These are phyloP conservation scores for Huso huso DNA, from an alignment of 2,797 vertebrate species.

Conservation along the genomic window DNA sequence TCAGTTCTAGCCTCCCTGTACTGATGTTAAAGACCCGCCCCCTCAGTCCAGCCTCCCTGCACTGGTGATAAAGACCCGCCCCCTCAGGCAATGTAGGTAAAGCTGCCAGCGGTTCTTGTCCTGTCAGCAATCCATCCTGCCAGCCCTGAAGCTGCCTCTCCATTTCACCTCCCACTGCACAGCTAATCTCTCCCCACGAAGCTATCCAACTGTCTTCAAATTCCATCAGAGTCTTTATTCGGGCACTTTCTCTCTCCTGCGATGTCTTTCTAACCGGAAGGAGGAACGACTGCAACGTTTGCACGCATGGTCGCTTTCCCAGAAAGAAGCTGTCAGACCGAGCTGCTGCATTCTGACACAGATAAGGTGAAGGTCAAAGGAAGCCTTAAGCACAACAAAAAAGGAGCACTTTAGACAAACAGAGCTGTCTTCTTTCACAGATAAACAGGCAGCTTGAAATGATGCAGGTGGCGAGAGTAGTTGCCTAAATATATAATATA, in stretches of 20 bases:
- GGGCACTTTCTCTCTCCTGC: not conserved
- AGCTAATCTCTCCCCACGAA: not conserved
- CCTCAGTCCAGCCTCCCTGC: no score
- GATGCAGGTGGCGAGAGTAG: not conserved
- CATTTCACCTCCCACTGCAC: not conserved
- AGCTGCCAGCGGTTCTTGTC: no score
- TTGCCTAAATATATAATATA: no score
- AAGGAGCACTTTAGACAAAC: not conserved
- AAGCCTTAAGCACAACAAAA: not conserved
- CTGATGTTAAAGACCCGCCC: no score
- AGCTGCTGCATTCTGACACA: not conserved
- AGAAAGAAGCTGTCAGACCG: not conserved
- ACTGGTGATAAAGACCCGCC: no score
- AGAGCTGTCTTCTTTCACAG: not conserved
- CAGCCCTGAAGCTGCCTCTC: no score
- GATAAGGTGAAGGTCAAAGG: not conserved
- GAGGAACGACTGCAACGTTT: not conserved
- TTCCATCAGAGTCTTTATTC: not conserved
- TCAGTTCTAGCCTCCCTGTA: no score
- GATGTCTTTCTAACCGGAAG: not conserved
- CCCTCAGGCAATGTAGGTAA: no score
- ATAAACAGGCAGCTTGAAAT: not conserved
- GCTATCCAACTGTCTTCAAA: not conserved
- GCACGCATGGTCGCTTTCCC: constrained; percentile 1
- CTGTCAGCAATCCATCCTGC: no score